phyloP scores from a whole-genome alignment of 2,888 invertebrate genomes.

The Drosophila lacicola region DNA sequence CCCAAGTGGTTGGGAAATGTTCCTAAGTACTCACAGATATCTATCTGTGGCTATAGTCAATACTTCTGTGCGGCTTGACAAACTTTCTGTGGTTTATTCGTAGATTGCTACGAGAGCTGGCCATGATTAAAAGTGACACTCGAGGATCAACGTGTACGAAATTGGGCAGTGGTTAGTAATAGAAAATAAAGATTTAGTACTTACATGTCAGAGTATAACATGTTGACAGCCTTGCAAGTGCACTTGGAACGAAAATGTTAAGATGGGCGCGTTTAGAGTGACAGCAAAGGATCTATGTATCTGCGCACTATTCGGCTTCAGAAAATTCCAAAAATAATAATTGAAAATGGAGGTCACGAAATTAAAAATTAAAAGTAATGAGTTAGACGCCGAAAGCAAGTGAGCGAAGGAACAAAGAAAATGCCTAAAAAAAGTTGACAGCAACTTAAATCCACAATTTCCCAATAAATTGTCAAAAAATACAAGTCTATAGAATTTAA shows the following conservation, averaged over 20 bases:
- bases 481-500: no score
- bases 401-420: no score
- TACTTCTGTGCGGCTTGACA: slow-evolving; percentile 18
- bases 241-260: background rate
- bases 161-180: slow-evolving; percentile 5
- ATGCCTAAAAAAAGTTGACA: no score
- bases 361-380: no score
- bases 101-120: slow-evolving; percentile 8
- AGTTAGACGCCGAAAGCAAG: no score
- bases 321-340: background rate
- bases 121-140: slow-evolving; percentile 26
- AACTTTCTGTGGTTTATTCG: slow-evolving; percentile 16
- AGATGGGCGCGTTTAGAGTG: slow-evolving; percentile 4
- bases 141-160: slow-evolving; percentile 10
- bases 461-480: no score
- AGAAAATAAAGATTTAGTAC: slow-evolving; percentile 11
- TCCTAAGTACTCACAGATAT: slow-evolving; percentile 36
- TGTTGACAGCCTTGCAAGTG: slow-evolving; percentile 3
- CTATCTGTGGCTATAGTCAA: slow-evolving; percentile 3
- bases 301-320: background rate
- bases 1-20: slow-evolving; percentile 31
- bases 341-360: background rate
- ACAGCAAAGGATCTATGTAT: slow-evolving; percentile 4
- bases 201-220: slow-evolving; percentile 11
- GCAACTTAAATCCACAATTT: no score